Evolutionary conservation across 37 sponge, comb jelly and placozoan species (phyloP).

Genomic region (Oscarella lobularis): DNA sequence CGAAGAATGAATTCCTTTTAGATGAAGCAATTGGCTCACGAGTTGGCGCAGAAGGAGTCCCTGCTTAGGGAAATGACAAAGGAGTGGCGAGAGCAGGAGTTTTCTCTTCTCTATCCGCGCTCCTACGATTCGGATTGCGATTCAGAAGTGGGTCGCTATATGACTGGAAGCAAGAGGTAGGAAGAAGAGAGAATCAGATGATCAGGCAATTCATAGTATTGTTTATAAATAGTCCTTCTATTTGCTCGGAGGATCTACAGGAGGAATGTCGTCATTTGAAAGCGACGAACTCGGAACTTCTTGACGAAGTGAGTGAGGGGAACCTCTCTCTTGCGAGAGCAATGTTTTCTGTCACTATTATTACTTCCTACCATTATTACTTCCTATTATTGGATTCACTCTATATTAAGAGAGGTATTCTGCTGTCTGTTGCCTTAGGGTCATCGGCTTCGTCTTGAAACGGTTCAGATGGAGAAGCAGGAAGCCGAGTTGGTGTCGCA

Average conservation of each 20-base stretch:
- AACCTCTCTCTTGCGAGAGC: background rate
- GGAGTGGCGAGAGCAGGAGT: background rate
- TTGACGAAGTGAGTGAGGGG: slow-evolving; percentile 1
- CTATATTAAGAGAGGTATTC: too few relatives aligned
- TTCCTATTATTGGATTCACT: too few relatives aligned
- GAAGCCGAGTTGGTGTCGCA: background rate
- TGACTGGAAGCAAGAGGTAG: background rate
- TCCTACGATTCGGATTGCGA: background rate
- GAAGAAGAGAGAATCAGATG: background rate
- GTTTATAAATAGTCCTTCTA: background rate
- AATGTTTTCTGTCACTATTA: too few relatives aligned
- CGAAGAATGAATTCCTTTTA: too few relatives aligned
- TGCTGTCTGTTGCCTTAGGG: background rate
- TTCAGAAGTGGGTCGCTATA: too few relatives aligned
- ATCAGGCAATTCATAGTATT: background rate
- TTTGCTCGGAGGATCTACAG: background rate
- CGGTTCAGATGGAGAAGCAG: background rate
- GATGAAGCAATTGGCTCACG: slow-evolving; percentile 1
- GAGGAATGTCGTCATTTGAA: background rate
- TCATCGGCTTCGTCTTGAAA: background rate
- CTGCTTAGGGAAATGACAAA: background rate
- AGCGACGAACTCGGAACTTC: background rate
- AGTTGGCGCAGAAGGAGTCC: background rate
- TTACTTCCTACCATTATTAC: too few relatives aligned
- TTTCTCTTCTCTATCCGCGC: background rate